Percentiles rank a stretch among this genome's conserved stretches.
These are phyloP conservation scores for Falco biarmicus DNA, from an alignment of 2,797 vertebrate species.

Conservation along the genomic window DNA sequence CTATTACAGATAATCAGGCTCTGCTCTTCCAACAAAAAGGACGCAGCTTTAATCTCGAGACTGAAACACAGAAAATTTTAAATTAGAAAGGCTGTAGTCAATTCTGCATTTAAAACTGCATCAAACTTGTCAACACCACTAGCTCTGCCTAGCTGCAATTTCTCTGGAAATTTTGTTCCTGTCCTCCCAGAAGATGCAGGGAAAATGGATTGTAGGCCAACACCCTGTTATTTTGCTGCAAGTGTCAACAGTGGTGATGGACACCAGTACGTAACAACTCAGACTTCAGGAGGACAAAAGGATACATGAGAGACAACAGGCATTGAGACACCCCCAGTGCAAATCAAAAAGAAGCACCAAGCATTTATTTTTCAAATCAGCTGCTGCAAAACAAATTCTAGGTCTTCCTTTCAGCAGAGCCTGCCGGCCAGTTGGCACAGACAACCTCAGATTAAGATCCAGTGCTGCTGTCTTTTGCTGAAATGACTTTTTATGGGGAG, in stretches of 20 bases:
- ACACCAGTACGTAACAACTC: not conserved
- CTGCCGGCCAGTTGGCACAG: accelerated
- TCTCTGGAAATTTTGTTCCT: not conserved
- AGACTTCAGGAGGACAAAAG: not conserved
- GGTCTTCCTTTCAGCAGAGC: not conserved
- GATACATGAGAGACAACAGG: not conserved
- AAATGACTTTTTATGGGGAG: not conserved
- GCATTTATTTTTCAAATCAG: not conserved
- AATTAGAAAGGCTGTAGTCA: not conserved
- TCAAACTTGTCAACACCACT: not conserved
- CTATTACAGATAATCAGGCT: not conserved
- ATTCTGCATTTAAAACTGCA: not conserved
- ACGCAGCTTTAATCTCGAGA: not conserved
- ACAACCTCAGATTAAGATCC: no score
- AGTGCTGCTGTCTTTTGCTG: no score
- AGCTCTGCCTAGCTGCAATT: not conserved
- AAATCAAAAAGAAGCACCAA: not conserved
- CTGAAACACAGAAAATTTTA: not conserved
- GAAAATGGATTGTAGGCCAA: not conserved
- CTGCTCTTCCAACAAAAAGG: not conserved
- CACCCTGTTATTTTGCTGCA: not conserved
- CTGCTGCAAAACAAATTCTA: accelerated
- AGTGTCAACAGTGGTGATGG: not conserved
- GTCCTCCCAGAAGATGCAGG: not conserved
- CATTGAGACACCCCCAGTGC: accelerated